Evolutionary conservation across 2,888 invertebrate genomes (phyloP).

Genomic region (Drosophila quasianomalipes): DNA sequence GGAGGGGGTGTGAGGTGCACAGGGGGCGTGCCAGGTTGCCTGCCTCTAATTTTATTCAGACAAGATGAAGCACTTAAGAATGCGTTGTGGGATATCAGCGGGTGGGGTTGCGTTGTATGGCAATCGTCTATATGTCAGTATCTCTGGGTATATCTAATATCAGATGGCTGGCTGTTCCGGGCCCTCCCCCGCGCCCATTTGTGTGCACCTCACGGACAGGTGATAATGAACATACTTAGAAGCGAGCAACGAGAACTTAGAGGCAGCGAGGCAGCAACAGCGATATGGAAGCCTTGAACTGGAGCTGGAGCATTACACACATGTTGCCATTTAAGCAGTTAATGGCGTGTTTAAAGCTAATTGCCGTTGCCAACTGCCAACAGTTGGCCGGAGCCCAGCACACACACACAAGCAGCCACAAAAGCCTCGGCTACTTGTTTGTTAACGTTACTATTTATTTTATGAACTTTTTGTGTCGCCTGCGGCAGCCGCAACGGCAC

Average conservation of each 20-base stretch:
- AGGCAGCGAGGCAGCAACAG: neutral
- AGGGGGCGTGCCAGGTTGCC: conserved; percentile 29
- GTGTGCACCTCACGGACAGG: conserved; percentile 57
- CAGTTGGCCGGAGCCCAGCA: conserved; percentile 15
- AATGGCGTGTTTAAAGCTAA: conserved; percentile 80
- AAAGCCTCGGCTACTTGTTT: conserved; percentile 62
- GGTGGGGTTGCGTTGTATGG: conserved; percentile 15
- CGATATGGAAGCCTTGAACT: conserved; percentile 11
- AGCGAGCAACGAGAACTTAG: neutral
- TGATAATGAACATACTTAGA: conserved; percentile 76
- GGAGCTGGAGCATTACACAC: conserved; percentile 48
- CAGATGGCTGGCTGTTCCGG: conserved; percentile 21
- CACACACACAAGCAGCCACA: conserved; percentile 35
- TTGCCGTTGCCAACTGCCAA: conserved; percentile 63
- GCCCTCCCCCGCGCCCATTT: neutral
- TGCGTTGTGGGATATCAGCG: conserved; percentile 67
- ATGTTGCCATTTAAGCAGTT: conserved; percentile 79
- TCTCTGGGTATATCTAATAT: conserved; percentile 38
- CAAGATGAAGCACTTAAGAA: conserved; percentile 82
- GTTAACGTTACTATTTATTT: conserved; percentile 78
- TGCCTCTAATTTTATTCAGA: conserved; percentile 75
- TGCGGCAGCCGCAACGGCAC: conserved; percentile 25
- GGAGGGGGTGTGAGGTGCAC: neutral
- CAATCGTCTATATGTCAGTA: conserved; percentile 5
- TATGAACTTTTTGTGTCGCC: conserved; percentile 64